Base-by-base conservation (phyloP, 1,140 invertebrate genomes). In the Tetramorium simillimum region DNA sequence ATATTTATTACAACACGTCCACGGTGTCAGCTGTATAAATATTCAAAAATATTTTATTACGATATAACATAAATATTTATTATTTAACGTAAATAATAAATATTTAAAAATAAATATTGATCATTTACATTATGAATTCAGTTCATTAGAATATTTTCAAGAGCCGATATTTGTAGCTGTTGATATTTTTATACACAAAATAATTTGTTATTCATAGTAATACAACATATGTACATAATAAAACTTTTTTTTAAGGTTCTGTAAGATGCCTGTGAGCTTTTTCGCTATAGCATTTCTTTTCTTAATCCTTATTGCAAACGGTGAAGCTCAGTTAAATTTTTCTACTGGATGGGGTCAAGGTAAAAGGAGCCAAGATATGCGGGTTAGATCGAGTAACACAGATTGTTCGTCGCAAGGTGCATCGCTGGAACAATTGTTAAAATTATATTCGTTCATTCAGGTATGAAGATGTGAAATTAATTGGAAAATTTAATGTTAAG, bases 331-430 rank as follows among this genome's bases (percentile, higher is more conserved):
- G 58, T 77, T 95, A 24, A 95, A 94, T 67, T 95, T 94, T 86
- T 95, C 94, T 2, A 94, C 94, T 56, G 94, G 93, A 10, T 95
- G 94, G 94, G 93, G 92, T 16, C 77, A 81, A 60, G 77, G 89
- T 24, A 95, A 95, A 73, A 90, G 94, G 49, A 93, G 82, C 62
- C 72, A 87, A 43, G 87, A 88, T 72, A 72, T 88, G 21, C 86
- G 88, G 14, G n/a, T 49, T 28, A 91, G 88, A 72, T 77, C 84
- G 33, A 80, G 70, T 21, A 85, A 63, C 49, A 58, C 70, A 28
- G 69, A 84, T 12, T 85, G 89, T 40, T 14, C 33, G 5, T 53
- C 78, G 4, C 58, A 40, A 12, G 80, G 0, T 6, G 75, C 24
- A 70, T 82, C 80, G 40, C 7, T 93, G 28, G 89, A 92, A 78